Evolutionary conservation across 2,888 invertebrate genomes (phyloP), one percentile per base, ranked within the genome.

Genomic region (Griposia aprilina): DNA sequence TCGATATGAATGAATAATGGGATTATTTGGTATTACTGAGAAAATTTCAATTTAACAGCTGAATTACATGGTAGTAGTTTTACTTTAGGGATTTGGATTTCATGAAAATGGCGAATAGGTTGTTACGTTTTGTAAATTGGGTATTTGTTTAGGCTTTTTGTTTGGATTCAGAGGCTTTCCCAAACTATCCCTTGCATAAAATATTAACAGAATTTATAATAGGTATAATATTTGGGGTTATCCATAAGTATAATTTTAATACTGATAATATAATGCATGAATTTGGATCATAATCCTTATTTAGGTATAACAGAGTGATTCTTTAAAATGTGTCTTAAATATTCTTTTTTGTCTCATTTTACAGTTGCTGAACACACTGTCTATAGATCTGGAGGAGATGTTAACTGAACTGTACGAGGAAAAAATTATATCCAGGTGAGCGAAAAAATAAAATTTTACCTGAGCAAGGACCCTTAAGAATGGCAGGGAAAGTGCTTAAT

Each of bases 331-430:
- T 30, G 17, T 50, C n/a, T 41, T 30, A 1, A 41, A 26, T 45
- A 66, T 23, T 41, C 7, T 13, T 26, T 60, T 76, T 71, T 82
- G 65, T 41, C 74, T 87, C 89, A 90, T 92, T 81, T 91, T 97
- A 63, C 97, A 98, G 98, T 97, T 98, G 94, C 97, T 98, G 94
- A 98, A 98, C 95, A 98, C 98, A 78, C 96, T 99, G 91, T 98
- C 98, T 83, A 98, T 97, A 91, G 98, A 98, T 96, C 97, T 99
- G 96, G 98, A 99, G 96, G 98, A 98, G 90, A 98, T 98, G 98
- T 97, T 99, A 91, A 98, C 97, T 90, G 98, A 98, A 94, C 97
- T 99, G 81, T 98, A 98, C 92, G 98, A 98, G 88, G 97, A 98
- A 78, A 97, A 90, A 82, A 92, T 92, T 74, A 83, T 91, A 88